phyloP scores from a whole-genome alignment of 2,113 vertebrate species.

The Prinia subflava region DNA sequence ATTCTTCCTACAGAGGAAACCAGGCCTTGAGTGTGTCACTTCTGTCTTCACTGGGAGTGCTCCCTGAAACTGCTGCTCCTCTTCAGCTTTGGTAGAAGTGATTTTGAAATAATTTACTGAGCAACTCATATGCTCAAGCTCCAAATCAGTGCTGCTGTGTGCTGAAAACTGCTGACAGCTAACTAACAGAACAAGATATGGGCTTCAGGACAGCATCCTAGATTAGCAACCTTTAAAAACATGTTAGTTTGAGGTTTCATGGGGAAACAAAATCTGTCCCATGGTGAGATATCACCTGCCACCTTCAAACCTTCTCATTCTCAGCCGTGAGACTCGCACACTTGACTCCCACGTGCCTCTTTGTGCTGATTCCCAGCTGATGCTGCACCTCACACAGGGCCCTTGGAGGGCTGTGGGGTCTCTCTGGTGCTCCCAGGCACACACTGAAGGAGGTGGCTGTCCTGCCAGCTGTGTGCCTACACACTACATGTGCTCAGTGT shows the following conservation, averaged over 20 bases:
- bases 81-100: not conserved
- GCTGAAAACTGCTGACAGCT: not conserved
- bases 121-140: not conserved
- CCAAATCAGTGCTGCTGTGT: not conserved
- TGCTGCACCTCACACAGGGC: fast-evolving
- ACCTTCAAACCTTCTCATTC: not conserved
- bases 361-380: not conserved
- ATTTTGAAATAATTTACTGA: not conserved
- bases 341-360: not conserved
- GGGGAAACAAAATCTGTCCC: not conserved
- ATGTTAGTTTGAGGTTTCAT: not conserved
- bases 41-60: not conserved
- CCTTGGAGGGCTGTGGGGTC: not conserved
- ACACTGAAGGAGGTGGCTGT: not conserved
- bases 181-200: not conserved
- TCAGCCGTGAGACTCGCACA: not conserved
- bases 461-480: not conserved
- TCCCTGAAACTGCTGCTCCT: not conserved
- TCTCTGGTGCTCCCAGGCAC: not conserved
- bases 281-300: not conserved
- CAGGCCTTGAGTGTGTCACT: not conserved
- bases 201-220: not conserved
- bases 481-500: not conserved
- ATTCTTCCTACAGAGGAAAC: not conserved
- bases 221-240: not conserved